Conservation (phyloP, 2,113 vertebrate genomes). For the Daphoenositta chrysoptera region DNA sequence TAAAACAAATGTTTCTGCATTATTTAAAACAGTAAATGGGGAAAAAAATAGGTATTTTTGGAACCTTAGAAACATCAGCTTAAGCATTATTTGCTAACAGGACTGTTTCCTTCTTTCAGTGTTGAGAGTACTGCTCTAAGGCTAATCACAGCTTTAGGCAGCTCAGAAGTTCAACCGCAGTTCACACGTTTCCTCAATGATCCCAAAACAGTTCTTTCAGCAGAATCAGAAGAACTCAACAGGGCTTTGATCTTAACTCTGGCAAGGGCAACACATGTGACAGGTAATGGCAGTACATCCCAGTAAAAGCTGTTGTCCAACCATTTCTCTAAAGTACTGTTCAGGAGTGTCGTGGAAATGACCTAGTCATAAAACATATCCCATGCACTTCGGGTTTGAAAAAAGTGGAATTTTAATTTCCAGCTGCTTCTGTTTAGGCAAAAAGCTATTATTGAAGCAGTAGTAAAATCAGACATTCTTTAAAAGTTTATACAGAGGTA, state of each 20-base stretch:
- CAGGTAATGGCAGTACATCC: constrained; percentile 73
- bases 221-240: constrained; percentile 96
- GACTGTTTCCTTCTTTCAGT: constrained; percentile 64
- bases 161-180: constrained; percentile 95
- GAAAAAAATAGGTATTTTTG: neutral
- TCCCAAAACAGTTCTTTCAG: constrained; percentile 93
- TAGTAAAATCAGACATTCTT: neutral
- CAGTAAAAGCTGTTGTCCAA: neutral
- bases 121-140: constrained; percentile 96
- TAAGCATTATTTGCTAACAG: neutral
- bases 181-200: constrained; percentile 97
- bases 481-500: neutral
- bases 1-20: neutral
- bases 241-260: constrained; percentile 94
- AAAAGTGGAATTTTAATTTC: neutral
- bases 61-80: neutral
- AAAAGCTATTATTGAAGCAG: neutral
- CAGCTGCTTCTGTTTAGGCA: neutral
- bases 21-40: neutral
- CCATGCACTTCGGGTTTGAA: neutral
- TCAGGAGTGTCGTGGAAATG: neutral
- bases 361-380: neutral
- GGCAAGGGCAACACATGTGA: constrained; percentile 95
- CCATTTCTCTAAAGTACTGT: neutral
- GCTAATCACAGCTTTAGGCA: constrained; percentile 93